These are phyloP conservation scores for Alouatta palliata DNA, from an alignment of 2,113 vertebrate genomes.

Conservation along the genomic window DNA sequence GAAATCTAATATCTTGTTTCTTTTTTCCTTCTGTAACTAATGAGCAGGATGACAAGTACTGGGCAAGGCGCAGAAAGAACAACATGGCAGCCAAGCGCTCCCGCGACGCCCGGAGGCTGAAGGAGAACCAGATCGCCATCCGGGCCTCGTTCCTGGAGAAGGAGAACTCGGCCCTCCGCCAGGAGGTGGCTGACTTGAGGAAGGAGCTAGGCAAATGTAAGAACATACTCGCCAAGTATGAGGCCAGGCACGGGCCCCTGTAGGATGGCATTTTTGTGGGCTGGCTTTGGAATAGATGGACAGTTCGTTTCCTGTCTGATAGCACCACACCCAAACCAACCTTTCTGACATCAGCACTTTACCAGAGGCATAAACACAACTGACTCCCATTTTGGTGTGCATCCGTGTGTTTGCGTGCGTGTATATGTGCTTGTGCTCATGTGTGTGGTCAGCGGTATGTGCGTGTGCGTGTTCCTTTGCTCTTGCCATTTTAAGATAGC, in stretches of 20 bases:
- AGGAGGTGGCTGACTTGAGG: conserved; percentile 95
- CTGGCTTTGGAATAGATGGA: conserved; percentile 85
- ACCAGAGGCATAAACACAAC: conserved; percentile 85
- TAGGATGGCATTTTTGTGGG: conserved; percentile 80
- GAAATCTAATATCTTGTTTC: conserved; percentile 82
- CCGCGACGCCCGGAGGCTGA: conserved; percentile 95
- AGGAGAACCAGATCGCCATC: conserved; percentile 99
- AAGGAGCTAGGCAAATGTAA: conserved; percentile 98
- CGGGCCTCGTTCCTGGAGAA: conserved; percentile 97
- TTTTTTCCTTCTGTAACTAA: conserved; percentile 77
- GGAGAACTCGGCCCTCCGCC: conserved; percentile 95
- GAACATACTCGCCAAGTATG: conserved; percentile 95
- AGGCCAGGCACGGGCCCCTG: conserved; percentile 93
- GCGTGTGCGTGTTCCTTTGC: conserved; percentile 67
- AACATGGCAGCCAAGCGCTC: conserved; percentile 98
- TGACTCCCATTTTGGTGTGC: conserved; percentile 68
- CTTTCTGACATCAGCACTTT: conserved; percentile 89
- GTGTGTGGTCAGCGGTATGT: neutral
- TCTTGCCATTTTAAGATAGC: conserved; percentile 80
- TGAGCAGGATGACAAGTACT: conserved; percentile 98
- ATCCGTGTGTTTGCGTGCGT: neutral
- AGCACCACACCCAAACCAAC: conserved; percentile 85
- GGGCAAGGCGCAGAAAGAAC: conserved; percentile 99
- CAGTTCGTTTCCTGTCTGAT: conserved; percentile 86
- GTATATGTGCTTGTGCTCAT: neutral